A percentile compares a stretch with the other conserved stretches of the same genome.
Conservation (phyloP, 2,113 vertebrate species). For the Rhabdomys dilectus region DNA sequence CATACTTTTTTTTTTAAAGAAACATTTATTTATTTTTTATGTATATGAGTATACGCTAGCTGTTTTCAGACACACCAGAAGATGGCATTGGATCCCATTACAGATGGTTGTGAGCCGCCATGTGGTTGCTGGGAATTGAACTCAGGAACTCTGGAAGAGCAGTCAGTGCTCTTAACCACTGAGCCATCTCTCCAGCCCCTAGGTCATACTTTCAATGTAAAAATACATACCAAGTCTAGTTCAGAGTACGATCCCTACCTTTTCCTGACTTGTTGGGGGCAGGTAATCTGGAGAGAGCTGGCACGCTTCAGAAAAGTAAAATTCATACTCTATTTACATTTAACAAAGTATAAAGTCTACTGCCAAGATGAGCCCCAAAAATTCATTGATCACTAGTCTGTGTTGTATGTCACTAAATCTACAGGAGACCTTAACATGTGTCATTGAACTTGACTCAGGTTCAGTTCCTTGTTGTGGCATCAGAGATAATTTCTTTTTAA, state of each 20-base stretch:
- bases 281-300: background rate
- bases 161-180: no score
- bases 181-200: no score
- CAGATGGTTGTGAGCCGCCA: no score
- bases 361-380: background rate
- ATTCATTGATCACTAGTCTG: background rate
- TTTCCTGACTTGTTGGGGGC: background rate
- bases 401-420: background rate
- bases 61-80: no score
- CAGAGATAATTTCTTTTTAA: background rate
- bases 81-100: no score
- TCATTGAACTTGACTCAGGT: slow-evolving; percentile 25
- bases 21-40: no score
- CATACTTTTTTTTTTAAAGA: no score
- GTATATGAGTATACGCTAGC: no score
- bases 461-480: slow-evolving; percentile 39
- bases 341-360: background rate
- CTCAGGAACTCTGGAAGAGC: no score
- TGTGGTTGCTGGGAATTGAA: no score
- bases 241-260: slow-evolving; percentile 1
- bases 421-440: background rate
- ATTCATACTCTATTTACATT: slow-evolving; percentile 2
- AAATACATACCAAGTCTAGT: slow-evolving; percentile 1
- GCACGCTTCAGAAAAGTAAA: slow-evolving; percentile 42
- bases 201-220: background rate